Conservation (phyloP, 2,888 invertebrate species). For the Drosophila conformis region DNA sequence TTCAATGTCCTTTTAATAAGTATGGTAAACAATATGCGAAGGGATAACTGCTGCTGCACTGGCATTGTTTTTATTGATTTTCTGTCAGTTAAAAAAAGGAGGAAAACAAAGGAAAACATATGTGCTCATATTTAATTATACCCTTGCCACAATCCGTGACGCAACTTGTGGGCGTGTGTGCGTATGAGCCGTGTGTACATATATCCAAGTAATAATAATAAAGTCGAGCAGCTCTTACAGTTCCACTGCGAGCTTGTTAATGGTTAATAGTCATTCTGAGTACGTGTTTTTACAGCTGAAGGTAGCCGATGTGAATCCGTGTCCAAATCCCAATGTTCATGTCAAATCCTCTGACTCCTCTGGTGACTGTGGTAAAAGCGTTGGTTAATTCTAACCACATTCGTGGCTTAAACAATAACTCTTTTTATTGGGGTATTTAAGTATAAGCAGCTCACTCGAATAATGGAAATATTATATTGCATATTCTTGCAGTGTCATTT, state of each 20-base stretch:
- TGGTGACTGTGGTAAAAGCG: neutral
- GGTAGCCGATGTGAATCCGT: conserved; percentile 4
- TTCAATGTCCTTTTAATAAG: conserved; percentile 34
- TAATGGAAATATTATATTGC: conserved; percentile 13
- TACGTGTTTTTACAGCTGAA: conserved; percentile 41
- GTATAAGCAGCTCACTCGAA: neutral
- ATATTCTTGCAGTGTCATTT: conserved; percentile 32
- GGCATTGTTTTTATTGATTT: conserved; percentile 67
- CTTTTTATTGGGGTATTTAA: neutral
- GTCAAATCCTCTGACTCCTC: conserved; percentile 1
- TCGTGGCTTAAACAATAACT: conserved; percentile 7
- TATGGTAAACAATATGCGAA: conserved; percentile 48
- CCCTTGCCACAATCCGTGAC: conserved; percentile 51
- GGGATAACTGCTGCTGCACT: conserved; percentile 14
- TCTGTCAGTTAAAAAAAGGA: conserved; percentile 54
- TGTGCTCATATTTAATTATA: conserved; percentile 74
- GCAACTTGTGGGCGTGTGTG: conserved; percentile 24
- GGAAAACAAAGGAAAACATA: conserved; percentile 62
- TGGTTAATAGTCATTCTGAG: conserved; percentile 58
- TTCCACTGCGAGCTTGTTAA: conserved; percentile 52
- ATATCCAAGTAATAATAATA: conserved; percentile 49
- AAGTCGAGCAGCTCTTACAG: conserved; percentile 33
- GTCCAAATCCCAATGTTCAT: conserved; percentile 1
- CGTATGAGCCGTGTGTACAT: neutral
- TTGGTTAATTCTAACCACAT: conserved; percentile 4